A percentile compares a stretch with the other conserved stretches of the same genome.
phyloP scores from a whole-genome alignment of 35 echinoderm and acorn worm species.

The Anneissia japonica region DNA sequence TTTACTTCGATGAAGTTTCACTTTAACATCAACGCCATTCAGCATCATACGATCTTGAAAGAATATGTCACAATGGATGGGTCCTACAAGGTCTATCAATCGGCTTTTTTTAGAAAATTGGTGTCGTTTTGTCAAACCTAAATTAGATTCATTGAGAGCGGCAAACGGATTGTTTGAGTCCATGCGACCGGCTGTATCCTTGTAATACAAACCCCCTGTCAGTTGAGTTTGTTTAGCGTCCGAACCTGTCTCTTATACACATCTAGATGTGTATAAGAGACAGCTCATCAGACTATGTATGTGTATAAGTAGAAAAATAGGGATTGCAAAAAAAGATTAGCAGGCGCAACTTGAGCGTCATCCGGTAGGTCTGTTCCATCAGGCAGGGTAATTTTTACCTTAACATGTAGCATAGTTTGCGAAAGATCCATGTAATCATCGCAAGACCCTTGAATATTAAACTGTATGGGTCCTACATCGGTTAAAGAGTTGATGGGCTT shows the following conservation, averaged over 20 bases:
- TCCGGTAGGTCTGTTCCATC: neutral
- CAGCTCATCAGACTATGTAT: constrained; percentile 59
- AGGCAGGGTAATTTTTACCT: constrained; percentile 20
- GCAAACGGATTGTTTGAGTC: constrained; percentile 15
- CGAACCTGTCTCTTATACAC: too few species aligned
- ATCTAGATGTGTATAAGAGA: too few species aligned
- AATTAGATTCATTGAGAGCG: constrained; percentile 1
- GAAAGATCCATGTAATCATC: constrained; percentile 33
- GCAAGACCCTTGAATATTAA: constrained; percentile 2
- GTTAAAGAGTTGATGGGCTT: constrained; percentile 32
- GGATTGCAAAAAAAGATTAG: constrained; percentile 25
- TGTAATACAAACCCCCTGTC: constrained; percentile 34
- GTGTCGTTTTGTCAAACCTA: constrained; percentile 24
- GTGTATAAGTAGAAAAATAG: constrained; percentile 14
- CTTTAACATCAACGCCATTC: constrained; percentile 35
- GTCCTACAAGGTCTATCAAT: constrained; percentile 17
- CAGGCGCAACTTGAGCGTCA: constrained; percentile 14
- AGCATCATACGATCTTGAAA: constrained; percentile 45
- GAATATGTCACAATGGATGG: constrained; percentile 53
- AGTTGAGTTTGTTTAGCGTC: constrained; percentile 53
- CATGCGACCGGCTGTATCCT: constrained; percentile 35
- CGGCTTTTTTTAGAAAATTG: constrained; percentile 6
- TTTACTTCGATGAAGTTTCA: constrained; percentile 47
- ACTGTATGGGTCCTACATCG: constrained; percentile 17
- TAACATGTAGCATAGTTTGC: constrained; percentile 30